These are phyloP conservation scores for Ectropis crepuscularia DNA, from an alignment of 2,888 invertebrate genomes.

Conservation along the genomic window DNA sequence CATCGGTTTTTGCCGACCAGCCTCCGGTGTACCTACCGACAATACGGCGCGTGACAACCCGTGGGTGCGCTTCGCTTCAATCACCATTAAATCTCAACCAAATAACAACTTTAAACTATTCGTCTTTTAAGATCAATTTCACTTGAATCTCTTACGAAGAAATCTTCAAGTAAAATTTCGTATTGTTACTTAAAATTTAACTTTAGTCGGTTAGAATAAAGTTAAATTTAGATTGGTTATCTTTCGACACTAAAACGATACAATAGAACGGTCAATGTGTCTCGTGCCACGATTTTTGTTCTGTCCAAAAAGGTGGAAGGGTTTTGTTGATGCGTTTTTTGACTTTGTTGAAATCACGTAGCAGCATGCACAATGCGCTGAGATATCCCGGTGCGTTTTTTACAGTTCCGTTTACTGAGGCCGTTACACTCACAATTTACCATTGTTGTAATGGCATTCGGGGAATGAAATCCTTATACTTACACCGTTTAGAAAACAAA, in stretches of 20 bases:
- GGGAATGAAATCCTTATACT: not conserved
- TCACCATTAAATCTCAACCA: slow-evolving; percentile 32
- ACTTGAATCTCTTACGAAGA: slow-evolving; percentile 9
- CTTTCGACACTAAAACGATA: slow-evolving; percentile 64
- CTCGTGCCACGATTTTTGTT: slow-evolving; percentile 78
- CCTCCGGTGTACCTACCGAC: slow-evolving; percentile 52
- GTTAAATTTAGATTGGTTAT: slow-evolving; percentile 33
- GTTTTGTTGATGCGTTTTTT: slow-evolving; percentile 65
- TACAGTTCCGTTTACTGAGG: slow-evolving; percentile 15
- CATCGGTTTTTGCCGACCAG: slow-evolving; percentile 60
- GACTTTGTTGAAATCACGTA: slow-evolving; percentile 64
- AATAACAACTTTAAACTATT: slow-evolving; percentile 42
- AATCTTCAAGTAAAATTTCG: slow-evolving; percentile 2
- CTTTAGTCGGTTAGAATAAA: slow-evolving; percentile 40
- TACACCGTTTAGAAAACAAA: not conserved
- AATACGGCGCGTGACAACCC: slow-evolving; percentile 78
- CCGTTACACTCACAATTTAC: slow-evolving; percentile 16
- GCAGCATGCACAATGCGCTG: slow-evolving; percentile 56
- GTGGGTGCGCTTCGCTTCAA: slow-evolving; percentile 74
- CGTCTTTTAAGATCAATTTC: slow-evolving; percentile 30
- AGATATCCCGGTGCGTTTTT: slow-evolving; percentile 39
- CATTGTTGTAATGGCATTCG: slow-evolving; percentile 4
- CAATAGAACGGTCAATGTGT: slow-evolving; percentile 75
- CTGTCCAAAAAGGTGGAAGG: slow-evolving; percentile 51
- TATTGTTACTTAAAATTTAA: slow-evolving; percentile 37